These are phyloP conservation scores for Trachelus tabidus DNA, from an alignment of 2,888 invertebrate species.

Conservation along the genomic window DNA sequence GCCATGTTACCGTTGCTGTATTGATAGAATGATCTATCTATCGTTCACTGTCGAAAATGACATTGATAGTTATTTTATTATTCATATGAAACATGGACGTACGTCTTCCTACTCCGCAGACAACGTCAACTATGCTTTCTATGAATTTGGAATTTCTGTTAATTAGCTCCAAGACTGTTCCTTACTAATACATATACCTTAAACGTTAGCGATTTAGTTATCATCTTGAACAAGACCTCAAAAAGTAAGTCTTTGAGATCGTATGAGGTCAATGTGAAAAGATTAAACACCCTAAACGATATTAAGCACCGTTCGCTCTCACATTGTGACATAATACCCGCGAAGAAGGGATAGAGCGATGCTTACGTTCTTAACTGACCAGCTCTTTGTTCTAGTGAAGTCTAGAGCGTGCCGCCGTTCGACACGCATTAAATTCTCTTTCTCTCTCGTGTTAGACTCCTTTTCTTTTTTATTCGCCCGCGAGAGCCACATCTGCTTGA, in stretches of 20 bases:
- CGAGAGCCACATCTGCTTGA: constrained; percentile 2
- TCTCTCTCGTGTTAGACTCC: not conserved
- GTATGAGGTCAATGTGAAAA: not conserved
- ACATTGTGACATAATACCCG: not conserved
- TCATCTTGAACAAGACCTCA: not conserved
- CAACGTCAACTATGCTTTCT: not conserved
- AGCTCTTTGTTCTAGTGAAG: constrained; percentile 7
- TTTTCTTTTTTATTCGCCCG: not conserved
- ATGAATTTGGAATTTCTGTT: not conserved
- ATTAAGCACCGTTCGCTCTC: not conserved
- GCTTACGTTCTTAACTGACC: not conserved
- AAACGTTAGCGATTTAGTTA: not conserved
- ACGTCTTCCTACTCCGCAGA: not conserved
- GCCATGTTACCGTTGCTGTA: not conserved
- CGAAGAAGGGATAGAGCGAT: not conserved
- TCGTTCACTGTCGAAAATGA: not conserved
- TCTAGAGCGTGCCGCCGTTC: not conserved
- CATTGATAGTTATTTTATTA: not conserved
- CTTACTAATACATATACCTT: not conserved
- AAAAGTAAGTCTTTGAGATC: not conserved
- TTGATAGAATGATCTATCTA: not conserved
- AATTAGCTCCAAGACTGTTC: not conserved
- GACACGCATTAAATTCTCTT: not conserved
- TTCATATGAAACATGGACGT: not conserved
- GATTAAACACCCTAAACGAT: not conserved